A percentile compares a stretch with the other conserved stretches of the same genome.
Evolutionary conservation across 2,797 vertebrate species (phyloP).

Genomic region (Craterocephalus amniculus): DNA sequence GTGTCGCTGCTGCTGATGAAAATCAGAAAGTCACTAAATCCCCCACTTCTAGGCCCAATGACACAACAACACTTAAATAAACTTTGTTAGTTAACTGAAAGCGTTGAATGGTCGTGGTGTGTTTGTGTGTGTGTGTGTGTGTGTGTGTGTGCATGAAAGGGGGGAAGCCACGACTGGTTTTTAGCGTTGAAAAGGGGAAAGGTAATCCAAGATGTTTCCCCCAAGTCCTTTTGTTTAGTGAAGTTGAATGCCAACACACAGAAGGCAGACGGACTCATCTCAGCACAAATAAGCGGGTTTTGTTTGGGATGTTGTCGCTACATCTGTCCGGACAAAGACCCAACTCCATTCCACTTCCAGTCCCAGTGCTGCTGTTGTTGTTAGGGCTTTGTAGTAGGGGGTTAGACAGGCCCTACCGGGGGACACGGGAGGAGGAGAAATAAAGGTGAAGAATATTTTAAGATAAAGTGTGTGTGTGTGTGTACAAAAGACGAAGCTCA

Average conservation of each 20-base stretch:
- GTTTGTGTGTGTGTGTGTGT: too few relatives aligned
- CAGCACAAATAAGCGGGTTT: constrained; percentile 88
- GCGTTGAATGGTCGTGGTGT: constrained; percentile 48
- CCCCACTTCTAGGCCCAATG: constrained; percentile 46
- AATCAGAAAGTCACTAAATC: constrained; percentile 60
- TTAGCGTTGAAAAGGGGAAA: constrained; percentile 73
- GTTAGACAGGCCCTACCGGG: constrained; percentile 5
- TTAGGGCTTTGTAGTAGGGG: constrained; percentile 41
- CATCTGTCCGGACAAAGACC: constrained; percentile 88
- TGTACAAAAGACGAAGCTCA: constrained; percentile 43
- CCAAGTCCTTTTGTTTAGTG: constrained; percentile 76
- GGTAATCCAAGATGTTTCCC: constrained; percentile 83
- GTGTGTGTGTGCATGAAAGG: constrained; percentile 19
- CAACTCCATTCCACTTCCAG: constrained; percentile 86
- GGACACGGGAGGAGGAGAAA: constrained; percentile 35
- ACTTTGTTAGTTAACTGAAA: constrained; percentile 69
- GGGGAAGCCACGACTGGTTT: constrained; percentile 39
- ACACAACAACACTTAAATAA: constrained; percentile 70
- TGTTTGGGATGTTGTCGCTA: constrained; percentile 90
- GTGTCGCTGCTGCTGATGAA: constrained; percentile 38
- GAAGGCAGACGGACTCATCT: constrained; percentile 81
- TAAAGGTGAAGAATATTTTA: constrained; percentile 63
- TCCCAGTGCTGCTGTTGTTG: constrained; percentile 84
- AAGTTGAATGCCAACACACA: constrained; percentile 84
- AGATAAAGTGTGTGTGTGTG: constrained; percentile 60